Evolutionary conservation across 2,113 vertebrate genomes (phyloP).

Genomic region (Trogon melanurus): DNA sequence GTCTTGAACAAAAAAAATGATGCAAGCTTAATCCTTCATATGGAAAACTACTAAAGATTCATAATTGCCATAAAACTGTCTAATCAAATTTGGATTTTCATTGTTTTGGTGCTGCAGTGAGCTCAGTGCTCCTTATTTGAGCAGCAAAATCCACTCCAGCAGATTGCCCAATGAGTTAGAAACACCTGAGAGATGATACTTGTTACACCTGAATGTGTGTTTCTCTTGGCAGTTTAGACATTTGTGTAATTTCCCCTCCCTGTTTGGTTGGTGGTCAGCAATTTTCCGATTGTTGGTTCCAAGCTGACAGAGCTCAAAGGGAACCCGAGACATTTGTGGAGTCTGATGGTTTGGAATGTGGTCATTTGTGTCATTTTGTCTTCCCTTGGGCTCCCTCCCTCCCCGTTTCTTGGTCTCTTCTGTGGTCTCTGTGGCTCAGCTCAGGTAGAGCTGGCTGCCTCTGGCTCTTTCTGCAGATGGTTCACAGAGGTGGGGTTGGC

Average conservation of each 20-base stretch:
- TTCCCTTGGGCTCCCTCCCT: background rate
- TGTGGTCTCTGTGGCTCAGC: background rate
- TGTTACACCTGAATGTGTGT: rapidly evolving
- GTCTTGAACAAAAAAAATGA: background rate
- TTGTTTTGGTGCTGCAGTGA: background rate
- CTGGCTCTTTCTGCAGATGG: background rate
- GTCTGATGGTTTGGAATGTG: background rate
- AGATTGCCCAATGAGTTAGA: background rate
- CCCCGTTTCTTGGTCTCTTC: background rate
- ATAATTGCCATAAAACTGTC: conserved; percentile 43
- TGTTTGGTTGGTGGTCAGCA: rapidly evolving
- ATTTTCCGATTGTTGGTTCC: background rate
- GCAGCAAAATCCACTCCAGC: background rate
- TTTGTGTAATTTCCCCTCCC: background rate
- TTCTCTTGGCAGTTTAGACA: background rate
- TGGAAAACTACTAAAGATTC: conserved; percentile 65
- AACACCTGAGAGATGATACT: background rate
- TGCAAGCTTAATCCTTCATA: conserved; percentile 53
- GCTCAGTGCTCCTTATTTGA: background rate
- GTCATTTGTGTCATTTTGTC: background rate
- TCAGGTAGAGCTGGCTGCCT: background rate
- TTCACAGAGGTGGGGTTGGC: background rate
- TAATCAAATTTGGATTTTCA: background rate
- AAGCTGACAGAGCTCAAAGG: background rate
- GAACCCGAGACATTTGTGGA: background rate